These are phyloP conservation scores for Conomelus anceps DNA, from an alignment of 2,888 invertebrate genomes.

Conservation along the genomic window DNA sequence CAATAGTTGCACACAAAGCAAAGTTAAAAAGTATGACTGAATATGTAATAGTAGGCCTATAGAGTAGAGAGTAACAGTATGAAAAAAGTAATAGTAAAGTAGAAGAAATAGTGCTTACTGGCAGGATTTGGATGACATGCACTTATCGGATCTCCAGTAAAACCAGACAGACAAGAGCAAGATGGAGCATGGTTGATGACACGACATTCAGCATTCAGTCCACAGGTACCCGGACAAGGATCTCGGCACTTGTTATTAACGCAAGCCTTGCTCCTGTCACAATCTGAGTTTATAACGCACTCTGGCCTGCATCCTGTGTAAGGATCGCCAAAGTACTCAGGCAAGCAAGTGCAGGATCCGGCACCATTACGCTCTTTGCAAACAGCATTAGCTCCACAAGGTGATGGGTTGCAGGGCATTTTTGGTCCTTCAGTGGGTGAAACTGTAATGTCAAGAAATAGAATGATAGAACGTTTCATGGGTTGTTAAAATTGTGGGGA, in stretches of 20 bases:
- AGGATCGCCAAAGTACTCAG: conserved; percentile 81
- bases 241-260: conserved; percentile 77
- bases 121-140: conserved; percentile 43
- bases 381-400: conserved; percentile 77
- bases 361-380: conserved; percentile 77
- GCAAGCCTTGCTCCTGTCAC: conserved; percentile 67
- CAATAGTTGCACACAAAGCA: not conserved
- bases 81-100: not conserved
- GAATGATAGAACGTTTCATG: not conserved
- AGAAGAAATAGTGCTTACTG: conserved; percentile 33
- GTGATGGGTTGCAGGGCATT: conserved; percentile 77
- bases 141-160: conserved; percentile 64
- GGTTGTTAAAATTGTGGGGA: not conserved
- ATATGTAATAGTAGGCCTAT: not conserved
- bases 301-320: conserved; percentile 79
- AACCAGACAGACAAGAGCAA: conserved; percentile 70
- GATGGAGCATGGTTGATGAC: conserved; percentile 77
- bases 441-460: conserved; percentile 42
- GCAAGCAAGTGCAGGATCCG: conserved; percentile 73
- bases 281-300: conserved; percentile 78
- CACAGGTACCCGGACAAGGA: conserved; percentile 77
- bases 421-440: conserved; percentile 56
- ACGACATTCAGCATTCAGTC: conserved; percentile 68
- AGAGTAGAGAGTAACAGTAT: not conserved
- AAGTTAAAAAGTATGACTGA: not conserved